phyloP scores from a whole-genome alignment of 2,797 vertebrate species.

The Streptopelia turtur region DNA sequence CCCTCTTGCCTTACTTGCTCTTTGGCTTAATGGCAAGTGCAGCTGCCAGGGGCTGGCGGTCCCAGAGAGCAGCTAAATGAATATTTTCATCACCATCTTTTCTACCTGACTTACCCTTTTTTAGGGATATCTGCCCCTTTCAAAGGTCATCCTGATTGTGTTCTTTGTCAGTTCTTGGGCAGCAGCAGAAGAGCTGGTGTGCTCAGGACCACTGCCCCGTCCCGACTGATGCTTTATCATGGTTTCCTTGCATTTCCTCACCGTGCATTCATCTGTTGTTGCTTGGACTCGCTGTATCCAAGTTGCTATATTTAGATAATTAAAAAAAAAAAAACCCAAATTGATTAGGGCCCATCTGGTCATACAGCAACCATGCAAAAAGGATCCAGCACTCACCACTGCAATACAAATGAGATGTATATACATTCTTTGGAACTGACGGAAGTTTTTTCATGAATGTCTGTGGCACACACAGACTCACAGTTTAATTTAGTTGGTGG shows the following conservation, averaged over 20 bases:
- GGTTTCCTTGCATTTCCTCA: neutral
- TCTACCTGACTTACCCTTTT: neutral
- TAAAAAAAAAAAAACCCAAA: accelerated
- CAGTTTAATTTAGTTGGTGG: neutral
- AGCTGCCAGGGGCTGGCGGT: neutral
- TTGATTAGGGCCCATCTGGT: neutral
- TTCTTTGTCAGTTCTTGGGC: neutral
- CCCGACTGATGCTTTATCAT: neutral
- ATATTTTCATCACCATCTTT: neutral
- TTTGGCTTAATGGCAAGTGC: neutral
- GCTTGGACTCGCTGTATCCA: neutral
- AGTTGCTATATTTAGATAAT: neutral
- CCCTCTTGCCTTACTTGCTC: neutral
- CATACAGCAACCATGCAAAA: neutral
- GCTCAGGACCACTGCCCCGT: neutral
- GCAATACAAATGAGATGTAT: neutral
- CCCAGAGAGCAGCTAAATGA: neutral
- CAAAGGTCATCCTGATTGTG: neutral
- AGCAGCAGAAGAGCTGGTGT: neutral
- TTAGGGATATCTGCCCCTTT: neutral
- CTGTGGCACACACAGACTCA: too few species aligned
- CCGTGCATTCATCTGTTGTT: neutral
- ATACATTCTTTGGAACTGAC: neutral
- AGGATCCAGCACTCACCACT: neutral
- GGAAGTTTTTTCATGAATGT: neutral